A percentile compares a stretch with the other conserved stretches of the same genome.
Conservation (phyloP, 2,888 invertebrate species). For the Ectropis crepuscularia region DNA sequence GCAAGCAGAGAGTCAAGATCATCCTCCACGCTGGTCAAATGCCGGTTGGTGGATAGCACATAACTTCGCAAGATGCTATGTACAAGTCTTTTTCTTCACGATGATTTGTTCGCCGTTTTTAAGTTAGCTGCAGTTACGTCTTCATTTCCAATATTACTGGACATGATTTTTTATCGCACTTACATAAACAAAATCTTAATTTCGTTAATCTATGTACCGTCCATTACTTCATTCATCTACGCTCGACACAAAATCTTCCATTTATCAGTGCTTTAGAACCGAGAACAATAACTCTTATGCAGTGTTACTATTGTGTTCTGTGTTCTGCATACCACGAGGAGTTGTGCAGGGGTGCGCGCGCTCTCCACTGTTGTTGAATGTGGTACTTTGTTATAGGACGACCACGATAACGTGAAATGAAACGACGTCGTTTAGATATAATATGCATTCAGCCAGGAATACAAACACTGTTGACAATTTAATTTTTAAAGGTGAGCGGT, state of each 20-base stretch:
- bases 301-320: conserved; percentile 16
- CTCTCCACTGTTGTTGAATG: conserved; percentile 16
- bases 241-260: conserved; percentile 23
- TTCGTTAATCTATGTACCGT: not conserved
- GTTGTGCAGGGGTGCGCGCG: conserved; percentile 3
- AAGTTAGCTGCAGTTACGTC: no score
- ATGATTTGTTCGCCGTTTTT: no score
- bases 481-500: no score
- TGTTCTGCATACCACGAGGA: conserved; percentile 5
- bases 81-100: no score
- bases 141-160: no score
- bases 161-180: no score
- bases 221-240: not conserved
- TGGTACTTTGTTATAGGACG: conserved; percentile 17
- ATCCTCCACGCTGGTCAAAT: no score
- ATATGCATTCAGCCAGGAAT: not conserved
- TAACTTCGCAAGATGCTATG: no score
- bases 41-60: no score
- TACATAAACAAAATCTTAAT: not conserved
- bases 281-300: conserved; percentile 28
- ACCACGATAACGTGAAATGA: not conserved
- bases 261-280: conserved; percentile 24
- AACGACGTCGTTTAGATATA: not conserved
- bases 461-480: no score
- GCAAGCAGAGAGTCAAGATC: no score